phyloP scores from a whole-genome alignment of 2,797 vertebrate species.

The Pempheris klunzingeri region DNA sequence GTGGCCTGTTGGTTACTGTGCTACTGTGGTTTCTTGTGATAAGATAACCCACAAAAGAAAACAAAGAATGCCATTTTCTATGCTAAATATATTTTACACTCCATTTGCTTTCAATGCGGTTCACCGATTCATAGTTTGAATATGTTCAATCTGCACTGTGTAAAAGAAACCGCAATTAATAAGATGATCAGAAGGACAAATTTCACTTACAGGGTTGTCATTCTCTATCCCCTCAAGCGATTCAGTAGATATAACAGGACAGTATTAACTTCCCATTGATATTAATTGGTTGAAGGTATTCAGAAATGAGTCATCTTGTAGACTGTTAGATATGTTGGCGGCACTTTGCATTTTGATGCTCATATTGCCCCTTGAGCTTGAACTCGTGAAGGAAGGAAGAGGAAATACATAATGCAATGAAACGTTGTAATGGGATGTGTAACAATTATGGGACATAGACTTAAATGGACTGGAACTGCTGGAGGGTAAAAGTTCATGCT shows the following conservation, averaged over 20 bases:
- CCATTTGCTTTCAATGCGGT: constrained; percentile 22
- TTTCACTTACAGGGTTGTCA: neutral
- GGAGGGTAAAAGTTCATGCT: neutral
- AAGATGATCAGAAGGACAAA: constrained; percentile 23
- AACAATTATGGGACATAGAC: constrained; percentile 8
- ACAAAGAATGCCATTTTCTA: constrained; percentile 40
- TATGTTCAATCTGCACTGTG: neutral
- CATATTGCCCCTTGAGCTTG: neutral
- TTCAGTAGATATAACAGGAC: neutral
- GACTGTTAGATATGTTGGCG: neutral
- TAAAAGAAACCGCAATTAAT: constrained; percentile 1
- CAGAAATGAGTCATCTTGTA: neutral
- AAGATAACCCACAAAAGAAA: constrained; percentile 18
- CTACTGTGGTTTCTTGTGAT: constrained; percentile 22
- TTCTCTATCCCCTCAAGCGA: constrained; percentile 12
- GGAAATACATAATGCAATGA: constrained; percentile 20
- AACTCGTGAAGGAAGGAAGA: constrained; percentile 17
- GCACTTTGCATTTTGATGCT: neutral
- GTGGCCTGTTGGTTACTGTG: constrained; percentile 11
- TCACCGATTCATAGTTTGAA: constrained; percentile 8
- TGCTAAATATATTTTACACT: constrained; percentile 45
- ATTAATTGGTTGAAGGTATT: neutral
- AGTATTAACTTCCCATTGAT: neutral
- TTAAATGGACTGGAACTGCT: constrained; percentile 6
- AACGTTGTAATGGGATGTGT: constrained; percentile 14